Evolutionary conservation across 2,113 vertebrate genomes (phyloP).

Genomic region (human): DNA sequence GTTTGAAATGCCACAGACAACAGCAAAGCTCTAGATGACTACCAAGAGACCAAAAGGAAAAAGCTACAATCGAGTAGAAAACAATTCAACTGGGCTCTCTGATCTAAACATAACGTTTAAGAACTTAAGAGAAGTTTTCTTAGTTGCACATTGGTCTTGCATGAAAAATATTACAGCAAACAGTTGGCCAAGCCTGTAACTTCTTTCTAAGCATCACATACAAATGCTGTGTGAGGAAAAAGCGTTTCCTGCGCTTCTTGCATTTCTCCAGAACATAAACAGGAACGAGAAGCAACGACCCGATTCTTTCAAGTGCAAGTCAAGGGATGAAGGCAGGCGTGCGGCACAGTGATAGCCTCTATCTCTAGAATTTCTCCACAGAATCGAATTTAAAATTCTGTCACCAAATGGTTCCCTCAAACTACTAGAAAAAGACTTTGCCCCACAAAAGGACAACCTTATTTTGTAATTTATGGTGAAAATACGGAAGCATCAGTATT

Average conservation of each 20-base stretch:
- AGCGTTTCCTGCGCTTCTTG: not conserved
- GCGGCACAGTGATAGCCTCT: accelerated
- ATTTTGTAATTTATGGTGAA: accelerated
- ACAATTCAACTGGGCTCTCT: not conserved
- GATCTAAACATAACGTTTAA: not conserved
- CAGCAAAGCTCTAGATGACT: not conserved
- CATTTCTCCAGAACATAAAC: not conserved
- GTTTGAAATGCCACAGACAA: not conserved
- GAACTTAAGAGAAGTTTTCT: not conserved
- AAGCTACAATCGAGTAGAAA: not conserved
- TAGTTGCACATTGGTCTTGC: not conserved
- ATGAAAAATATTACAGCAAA: not conserved
- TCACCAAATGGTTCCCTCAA: not conserved
- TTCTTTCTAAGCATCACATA: too few relatives aligned
- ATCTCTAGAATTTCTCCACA: not conserved
- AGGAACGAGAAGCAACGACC: not conserved
- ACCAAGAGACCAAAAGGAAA: not conserved
- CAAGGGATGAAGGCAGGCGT: accelerated
- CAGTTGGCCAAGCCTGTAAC: not conserved
- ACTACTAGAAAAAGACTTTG: not conserved
- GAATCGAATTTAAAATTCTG: not conserved
- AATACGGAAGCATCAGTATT: too few relatives aligned
- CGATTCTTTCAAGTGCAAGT: not conserved
- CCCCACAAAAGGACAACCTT: not conserved
- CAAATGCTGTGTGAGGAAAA: too few relatives aligned